Evolutionary conservation across 2,888 invertebrate species (phyloP).

Genomic region (Invenusta paracnida): DNA sequence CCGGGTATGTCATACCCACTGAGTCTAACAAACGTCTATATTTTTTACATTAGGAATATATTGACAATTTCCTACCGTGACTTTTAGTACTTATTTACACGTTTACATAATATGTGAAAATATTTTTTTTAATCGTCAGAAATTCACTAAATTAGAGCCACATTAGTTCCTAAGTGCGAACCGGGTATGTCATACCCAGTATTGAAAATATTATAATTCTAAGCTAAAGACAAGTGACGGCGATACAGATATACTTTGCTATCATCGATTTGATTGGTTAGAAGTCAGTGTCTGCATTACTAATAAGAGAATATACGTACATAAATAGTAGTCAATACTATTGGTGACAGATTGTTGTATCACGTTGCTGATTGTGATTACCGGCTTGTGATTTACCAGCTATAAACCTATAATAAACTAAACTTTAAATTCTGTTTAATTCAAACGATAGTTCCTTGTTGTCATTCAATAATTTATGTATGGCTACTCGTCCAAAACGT

Average conservation of each 20-base stretch:
- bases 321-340: not conserved
- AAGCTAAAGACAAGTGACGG: slow-evolving; percentile 19
- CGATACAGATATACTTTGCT: not conserved
- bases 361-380: not conserved
- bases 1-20: slow-evolving; percentile 25
- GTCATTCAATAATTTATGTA: not conserved
- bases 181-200: slow-evolving; percentile 25
- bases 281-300: not conserved
- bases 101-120: slow-evolving; percentile 19
- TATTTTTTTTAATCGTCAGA: not conserved
- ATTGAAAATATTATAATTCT: slow-evolving; percentile 15
- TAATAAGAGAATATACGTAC: not conserved
- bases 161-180: slow-evolving; percentile 13
- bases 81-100: slow-evolving; percentile 26
- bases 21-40: slow-evolving; percentile 5
- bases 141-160: slow-evolving; percentile 26
- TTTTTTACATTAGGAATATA: slow-evolving; percentile 20
- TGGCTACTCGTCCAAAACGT: not conserved
- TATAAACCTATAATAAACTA: not conserved
- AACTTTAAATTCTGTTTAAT: not conserved
- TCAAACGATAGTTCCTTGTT: not conserved
- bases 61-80: slow-evolving; percentile 13
- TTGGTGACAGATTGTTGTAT: not conserved
- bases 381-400: not conserved
- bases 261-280: not conserved